These are phyloP conservation scores for Mamestra configurata DNA, from an alignment of 1,140 invertebrate genomes.

Conservation along the genomic window DNA sequence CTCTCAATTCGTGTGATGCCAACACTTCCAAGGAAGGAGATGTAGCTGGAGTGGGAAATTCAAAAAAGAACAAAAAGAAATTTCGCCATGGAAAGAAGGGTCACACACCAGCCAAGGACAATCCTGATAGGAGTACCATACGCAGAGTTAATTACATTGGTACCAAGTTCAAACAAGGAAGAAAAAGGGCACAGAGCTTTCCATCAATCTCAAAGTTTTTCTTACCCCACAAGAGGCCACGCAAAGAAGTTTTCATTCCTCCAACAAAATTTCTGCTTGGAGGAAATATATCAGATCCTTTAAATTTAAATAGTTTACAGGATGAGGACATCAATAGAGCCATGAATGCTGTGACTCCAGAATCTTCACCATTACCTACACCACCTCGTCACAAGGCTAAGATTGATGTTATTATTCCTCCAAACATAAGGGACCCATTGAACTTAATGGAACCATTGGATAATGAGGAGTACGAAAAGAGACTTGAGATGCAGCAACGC, in stretches of 20 bases:
- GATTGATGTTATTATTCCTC: slow-evolving; percentile 97
- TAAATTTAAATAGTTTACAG: slow-evolving; percentile 97
- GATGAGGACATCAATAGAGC: slow-evolving; percentile 95
- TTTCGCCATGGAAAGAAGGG: slow-evolving; percentile 83
- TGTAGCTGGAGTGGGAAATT: slow-evolving; percentile 53
- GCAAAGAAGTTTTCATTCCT: slow-evolving; percentile 92
- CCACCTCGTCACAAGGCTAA: slow-evolving; percentile 94
- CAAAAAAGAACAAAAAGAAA: slow-evolving; percentile 84
- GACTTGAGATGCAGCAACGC: slow-evolving; percentile 90
- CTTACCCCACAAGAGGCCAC: slow-evolving; percentile 90
- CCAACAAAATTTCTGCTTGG: slow-evolving; percentile 98
- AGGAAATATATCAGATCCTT: slow-evolving; percentile 97
- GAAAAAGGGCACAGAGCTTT: slow-evolving; percentile 85
- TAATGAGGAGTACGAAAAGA: slow-evolving; percentile 93
- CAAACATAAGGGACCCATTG: slow-evolving; percentile 96
- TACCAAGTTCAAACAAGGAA: slow-evolving; percentile 82
- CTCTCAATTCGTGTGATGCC: slow-evolving; percentile 32
- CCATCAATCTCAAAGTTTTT: slow-evolving; percentile 89
- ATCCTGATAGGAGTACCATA: slow-evolving; percentile 75
- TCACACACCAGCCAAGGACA: slow-evolving; percentile 77
- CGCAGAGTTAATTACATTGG: slow-evolving; percentile 78
- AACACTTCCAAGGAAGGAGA: slow-evolving; percentile 78
- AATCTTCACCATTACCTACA: slow-evolving; percentile 96
- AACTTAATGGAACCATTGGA: slow-evolving; percentile 95
- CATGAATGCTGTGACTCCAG: slow-evolving; percentile 95